Evolutionary conservation across 92 coral and sea anemone species (phyloP), one percentile per base, ranked within the genome.

Genomic region (Actinostola sp.): DNA sequence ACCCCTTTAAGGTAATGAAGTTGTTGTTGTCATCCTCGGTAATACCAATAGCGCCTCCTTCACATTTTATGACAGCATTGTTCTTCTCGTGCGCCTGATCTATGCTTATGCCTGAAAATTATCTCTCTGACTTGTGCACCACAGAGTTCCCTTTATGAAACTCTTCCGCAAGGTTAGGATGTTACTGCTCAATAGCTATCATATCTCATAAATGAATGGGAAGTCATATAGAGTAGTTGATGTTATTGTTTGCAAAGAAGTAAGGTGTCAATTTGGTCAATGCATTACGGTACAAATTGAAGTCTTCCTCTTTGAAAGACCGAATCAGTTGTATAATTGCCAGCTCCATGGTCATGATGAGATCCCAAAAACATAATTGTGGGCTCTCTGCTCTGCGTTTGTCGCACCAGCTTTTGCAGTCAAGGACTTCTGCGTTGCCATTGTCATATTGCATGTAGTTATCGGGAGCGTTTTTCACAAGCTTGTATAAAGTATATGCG

Each of bases 281-380:
- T 31, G 81, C 61, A 38, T 77, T 35, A n/a, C 84, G 76, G 49
- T 78, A 84, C 49, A 78, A 73, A 32, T 31, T 45, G 33, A 82
- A 77, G 72, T 83, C 72, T 61, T 45, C 84, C 53, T 78, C 89
- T 61, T 84, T 69, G 46, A 83, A 70, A 7, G 80, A 83, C 14
- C 78, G 71, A 56, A 76, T 57, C 67, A 83, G 41, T 45, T 56
- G 48, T 1, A 76, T 42, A 41, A 61, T 77, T 10, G 71, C 57
- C 62, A 83, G 78, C 72, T 76, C 88, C 83, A 82, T 82, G 21
- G 77, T 24, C 82, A 82, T 45, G 15, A 76, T 42, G 17, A 82
- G 64, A 70, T 61, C 76, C 82, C 83, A 82, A 50, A 35, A 82
- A 49, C 66, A 67, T 71, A 82, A 76, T 73, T 82, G 83, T 67